phyloP scores from a whole-genome alignment of 2,888 invertebrate genomes.

The Fissipunctia ypsillon region DNA sequence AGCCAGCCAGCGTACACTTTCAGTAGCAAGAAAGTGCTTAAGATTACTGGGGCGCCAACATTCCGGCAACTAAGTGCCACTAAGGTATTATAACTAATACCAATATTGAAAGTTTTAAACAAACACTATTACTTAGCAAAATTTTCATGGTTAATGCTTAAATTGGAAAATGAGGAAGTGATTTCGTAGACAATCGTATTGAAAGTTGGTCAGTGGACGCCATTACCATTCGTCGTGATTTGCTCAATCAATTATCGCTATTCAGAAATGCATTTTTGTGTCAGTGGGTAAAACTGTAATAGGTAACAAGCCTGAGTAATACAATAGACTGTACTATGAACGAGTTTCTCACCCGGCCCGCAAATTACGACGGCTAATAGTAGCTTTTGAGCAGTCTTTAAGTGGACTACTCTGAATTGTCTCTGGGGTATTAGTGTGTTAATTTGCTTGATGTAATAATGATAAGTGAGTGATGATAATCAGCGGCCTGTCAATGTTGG shows the following conservation, averaged over 20 bases:
- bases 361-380: constrained; percentile 59
- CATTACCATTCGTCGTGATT: constrained; percentile 67
- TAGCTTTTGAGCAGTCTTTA: constrained; percentile 50
- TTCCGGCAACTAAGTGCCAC: constrained; percentile 48
- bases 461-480: constrained; percentile 35
- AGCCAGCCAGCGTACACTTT: constrained; percentile 48
- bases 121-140: constrained; percentile 53
- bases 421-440: constrained; percentile 45
- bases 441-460: constrained; percentile 48
- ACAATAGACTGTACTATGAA: constrained; percentile 56
- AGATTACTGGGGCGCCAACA: constrained; percentile 59
- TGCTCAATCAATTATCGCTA: constrained; percentile 73
- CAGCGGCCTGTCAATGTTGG: constrained; percentile 16
- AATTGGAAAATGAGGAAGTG: constrained; percentile 70
- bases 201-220: constrained; percentile 69
- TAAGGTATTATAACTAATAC: no score
- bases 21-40: constrained; percentile 60
- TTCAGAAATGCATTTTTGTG: constrained; percentile 70
- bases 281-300: constrained; percentile 71
- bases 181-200: constrained; percentile 72
- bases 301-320: constrained; percentile 51
- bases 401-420: constrained; percentile 53
- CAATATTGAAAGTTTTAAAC: constrained; percentile 62
- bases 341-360: constrained; percentile 60
- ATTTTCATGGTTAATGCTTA: constrained; percentile 66